These are phyloP conservation scores for Forbesichthys papilliferus DNA, from an alignment of 2,113 vertebrate genomes.

Conservation along the genomic window DNA sequence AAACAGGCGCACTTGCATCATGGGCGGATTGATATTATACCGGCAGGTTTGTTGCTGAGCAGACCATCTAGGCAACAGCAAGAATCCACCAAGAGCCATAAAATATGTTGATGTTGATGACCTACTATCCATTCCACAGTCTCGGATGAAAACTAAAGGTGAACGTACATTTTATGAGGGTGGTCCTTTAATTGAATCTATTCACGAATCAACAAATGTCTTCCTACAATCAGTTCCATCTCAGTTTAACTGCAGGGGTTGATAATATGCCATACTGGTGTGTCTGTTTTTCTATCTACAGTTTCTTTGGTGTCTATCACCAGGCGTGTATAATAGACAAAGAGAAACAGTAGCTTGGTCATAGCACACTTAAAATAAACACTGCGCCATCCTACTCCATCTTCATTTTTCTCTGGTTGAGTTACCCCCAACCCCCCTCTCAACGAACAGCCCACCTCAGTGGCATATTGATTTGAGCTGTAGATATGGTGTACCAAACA, in stretches of 20 bases:
- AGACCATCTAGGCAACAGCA: no score
- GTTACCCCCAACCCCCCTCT: not conserved
- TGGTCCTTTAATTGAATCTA: no score
- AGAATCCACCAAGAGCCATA: no score
- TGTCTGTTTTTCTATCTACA: not conserved
- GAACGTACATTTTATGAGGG: no score
- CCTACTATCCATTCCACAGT: no score
- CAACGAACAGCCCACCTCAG: not conserved
- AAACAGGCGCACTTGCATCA: no score
- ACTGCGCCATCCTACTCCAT: not conserved
- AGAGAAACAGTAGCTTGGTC: not conserved
- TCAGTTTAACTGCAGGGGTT: not conserved
- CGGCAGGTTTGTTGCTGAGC: no score
- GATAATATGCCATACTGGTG: not conserved
- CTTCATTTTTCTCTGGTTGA: constrained; percentile 1
- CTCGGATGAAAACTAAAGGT: no score
- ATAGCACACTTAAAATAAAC: not conserved
- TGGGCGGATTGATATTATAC: no score
- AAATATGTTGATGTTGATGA: no score
- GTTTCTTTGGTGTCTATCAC: not conserved
- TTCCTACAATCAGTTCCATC: no score
- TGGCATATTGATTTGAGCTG: constrained; percentile 18
- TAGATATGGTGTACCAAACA: constrained; percentile 5
- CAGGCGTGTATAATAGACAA: not conserved
- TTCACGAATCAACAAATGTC: no score